Percentiles rank a stretch among this genome's conserved stretches.
Evolutionary conservation across 2,113 vertebrate species (phyloP).

Genomic region (Gila orcuttii): DNA sequence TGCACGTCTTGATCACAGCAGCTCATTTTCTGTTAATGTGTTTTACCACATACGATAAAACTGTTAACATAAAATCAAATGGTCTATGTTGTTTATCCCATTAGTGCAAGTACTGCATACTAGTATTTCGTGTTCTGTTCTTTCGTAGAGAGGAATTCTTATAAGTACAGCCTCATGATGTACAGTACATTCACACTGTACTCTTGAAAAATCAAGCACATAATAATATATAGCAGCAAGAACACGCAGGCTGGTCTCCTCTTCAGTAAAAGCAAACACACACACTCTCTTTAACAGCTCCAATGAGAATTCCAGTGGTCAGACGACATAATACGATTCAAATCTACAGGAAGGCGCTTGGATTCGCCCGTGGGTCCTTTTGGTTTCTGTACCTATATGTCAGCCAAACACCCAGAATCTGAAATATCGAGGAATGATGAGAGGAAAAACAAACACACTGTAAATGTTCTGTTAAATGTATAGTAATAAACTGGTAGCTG

Average conservation of each 20-base stretch:
- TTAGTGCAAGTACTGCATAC: constrained; percentile 20
- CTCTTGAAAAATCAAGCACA: constrained; percentile 44
- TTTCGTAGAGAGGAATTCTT: constrained; percentile 28
- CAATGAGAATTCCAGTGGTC: constrained; percentile 26
- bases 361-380: constrained; percentile 92
- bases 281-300: constrained; percentile 45
- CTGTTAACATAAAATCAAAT: not conserved
- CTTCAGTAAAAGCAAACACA: constrained; percentile 30
- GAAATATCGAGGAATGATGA: constrained; percentile 57
- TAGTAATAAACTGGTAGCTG: too few relatives aligned
- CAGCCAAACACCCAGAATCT: constrained; percentile 97
- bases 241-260: constrained; percentile 42
- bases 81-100: constrained; percentile 28
- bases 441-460: not conserved
- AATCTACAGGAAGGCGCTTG: constrained; percentile 89
- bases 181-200: constrained; percentile 43
- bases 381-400: constrained; percentile 93
- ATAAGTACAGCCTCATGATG: constrained; percentile 14
- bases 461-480: too few relatives aligned
- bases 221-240: constrained; percentile 46
- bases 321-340: not conserved
- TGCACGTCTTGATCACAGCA: constrained; percentile 5
- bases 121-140: constrained; percentile 16
- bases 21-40: constrained; percentile 10
- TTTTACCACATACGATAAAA: not conserved